Evolutionary conservation across 2,113 vertebrate genomes (phyloP), one percentile per base, ranked within the genome.

Genomic region (Chitala chitala): DNA sequence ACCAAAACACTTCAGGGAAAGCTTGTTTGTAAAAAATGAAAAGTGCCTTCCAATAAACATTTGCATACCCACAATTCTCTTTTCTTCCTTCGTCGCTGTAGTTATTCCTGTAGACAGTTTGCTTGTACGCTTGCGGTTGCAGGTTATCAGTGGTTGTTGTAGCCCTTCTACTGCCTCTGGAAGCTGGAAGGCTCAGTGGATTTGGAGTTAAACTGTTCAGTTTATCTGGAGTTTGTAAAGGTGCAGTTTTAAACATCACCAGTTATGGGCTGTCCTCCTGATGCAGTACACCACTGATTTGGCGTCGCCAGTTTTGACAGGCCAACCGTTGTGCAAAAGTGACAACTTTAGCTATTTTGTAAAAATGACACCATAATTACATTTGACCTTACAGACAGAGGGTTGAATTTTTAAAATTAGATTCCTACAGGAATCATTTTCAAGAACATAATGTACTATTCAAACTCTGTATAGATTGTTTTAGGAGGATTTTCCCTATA

Each of bases 391-490:
- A 36, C n/a, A 5, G 72, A n/a, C n/a, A 44, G 44, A 29, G 44
- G 64, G 38, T 63, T 36, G 58, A 29, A 73, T 48, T 63, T 64
- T 73, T 58, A 73, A n/a, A 61, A 73, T 61, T 15, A 55, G 40
- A 61, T 63, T 48, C 61, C 58, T 36, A 51, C 29, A 20, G 58
- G 31, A 48, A 58, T 13, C 26, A 61, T n/a, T 33, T 10, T 50
- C 9, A 50, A 48, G 31, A 42, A 63, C 56, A 63, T 53, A 44
- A 51, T 55, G 71, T 59, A 36, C 58, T 38, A 22, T 51, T 73
- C 44, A 51, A 48, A 51, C 53, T 61, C 58, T 2, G 22, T 29
- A 29, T 3, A 4, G 26, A 44, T 26, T 69, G 26, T 69, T 69
- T 36, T 31, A 22, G 5, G 42, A 73, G 42, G 42, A 33, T 64